Percentiles rank a stretch among this genome's conserved stretches.
Evolutionary conservation across 1,140 invertebrate genomes (phyloP).

Genomic region (Listronotus bonariensis): DNA sequence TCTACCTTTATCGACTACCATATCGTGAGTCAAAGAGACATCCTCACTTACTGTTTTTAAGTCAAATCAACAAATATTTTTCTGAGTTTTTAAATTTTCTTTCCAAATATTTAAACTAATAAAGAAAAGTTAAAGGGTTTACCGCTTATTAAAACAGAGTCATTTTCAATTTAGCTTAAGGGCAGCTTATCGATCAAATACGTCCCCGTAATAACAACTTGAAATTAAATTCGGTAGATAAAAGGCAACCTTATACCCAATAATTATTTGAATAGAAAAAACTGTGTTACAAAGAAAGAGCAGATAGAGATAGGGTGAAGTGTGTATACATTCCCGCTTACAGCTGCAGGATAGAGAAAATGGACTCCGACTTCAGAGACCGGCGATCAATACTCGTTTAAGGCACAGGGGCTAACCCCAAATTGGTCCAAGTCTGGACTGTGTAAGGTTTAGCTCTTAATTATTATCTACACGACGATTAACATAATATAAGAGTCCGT

Average conservation of each 20-base stretch:
- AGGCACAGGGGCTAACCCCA: not conserved
- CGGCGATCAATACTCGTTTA: slow-evolving; percentile 27
- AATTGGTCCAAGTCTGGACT: not conserved
- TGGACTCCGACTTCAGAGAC: slow-evolving; percentile 24
- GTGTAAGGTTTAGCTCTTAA: not conserved
- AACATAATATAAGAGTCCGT: no score
- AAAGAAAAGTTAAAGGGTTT: no score
- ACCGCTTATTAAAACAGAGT: no score
- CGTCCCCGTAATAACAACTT: no score
- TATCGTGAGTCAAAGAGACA: no score
- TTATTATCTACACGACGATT: no score
- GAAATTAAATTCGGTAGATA: slow-evolving; percentile 1
- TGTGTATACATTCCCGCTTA: slow-evolving; percentile 20
- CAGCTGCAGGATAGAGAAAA: slow-evolving; percentile 26
- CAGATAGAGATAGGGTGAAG: slow-evolving; percentile 20
- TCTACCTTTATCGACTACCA: no score
- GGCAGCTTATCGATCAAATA: not conserved
- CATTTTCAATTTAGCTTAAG: no score
- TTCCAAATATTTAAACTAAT: no score
- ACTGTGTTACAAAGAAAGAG: slow-evolving; percentile 15
- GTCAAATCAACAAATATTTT: no score
- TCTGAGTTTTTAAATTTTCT: no score
- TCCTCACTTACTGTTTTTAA: no score
- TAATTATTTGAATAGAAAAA: slow-evolving; percentile 17
- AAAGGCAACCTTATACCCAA: slow-evolving; percentile 13